phyloP scores from a whole-genome alignment of 2,888 invertebrate genomes.

The Ornithoptera priamus region DNA sequence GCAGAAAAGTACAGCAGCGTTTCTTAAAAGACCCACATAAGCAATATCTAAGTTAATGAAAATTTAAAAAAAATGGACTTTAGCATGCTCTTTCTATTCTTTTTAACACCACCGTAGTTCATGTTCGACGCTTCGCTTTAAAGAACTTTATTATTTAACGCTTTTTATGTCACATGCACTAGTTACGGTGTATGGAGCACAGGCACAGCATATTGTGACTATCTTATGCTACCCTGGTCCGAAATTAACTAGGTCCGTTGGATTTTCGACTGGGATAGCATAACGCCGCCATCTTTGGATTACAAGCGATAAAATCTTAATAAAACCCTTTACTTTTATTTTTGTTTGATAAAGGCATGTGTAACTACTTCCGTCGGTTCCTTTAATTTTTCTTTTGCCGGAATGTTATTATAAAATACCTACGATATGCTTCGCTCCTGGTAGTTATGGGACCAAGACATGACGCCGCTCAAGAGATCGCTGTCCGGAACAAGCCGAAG shows the following conservation, averaged over 20 bases:
- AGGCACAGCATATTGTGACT: constrained; percentile 41
- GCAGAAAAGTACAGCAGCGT: too few relatives aligned
- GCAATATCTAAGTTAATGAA: too few relatives aligned
- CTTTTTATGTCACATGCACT: constrained; percentile 41
- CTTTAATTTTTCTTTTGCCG: constrained; percentile 24
- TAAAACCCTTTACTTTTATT: constrained; percentile 2
- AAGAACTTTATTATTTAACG: constrained; percentile 26
- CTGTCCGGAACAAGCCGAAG: constrained; percentile 87
- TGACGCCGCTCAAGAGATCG: constrained; percentile 90
- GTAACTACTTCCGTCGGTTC: constrained; percentile 17
- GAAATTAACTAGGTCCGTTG: not conserved
- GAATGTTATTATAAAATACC: constrained; percentile 45
- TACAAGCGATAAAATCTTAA: constrained; percentile 17
- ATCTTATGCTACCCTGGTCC: constrained; percentile 41
- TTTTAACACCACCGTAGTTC: not conserved
- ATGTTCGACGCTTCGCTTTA: constrained; percentile 14
- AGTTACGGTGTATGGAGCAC: constrained; percentile 47
- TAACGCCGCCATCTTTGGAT: not conserved
- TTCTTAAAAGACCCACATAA: too few relatives aligned
- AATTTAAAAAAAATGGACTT: not conserved
- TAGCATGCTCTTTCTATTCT: not conserved
- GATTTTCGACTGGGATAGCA: constrained; percentile 8
- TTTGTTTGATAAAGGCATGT: constrained; percentile 8
- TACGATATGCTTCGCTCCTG: constrained; percentile 54
- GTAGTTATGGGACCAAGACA: constrained; percentile 93